Evolutionary conservation across 2,888 invertebrate species (phyloP), one percentile per base, ranked within the genome.

Genomic region (Tholera decimalis): DNA sequence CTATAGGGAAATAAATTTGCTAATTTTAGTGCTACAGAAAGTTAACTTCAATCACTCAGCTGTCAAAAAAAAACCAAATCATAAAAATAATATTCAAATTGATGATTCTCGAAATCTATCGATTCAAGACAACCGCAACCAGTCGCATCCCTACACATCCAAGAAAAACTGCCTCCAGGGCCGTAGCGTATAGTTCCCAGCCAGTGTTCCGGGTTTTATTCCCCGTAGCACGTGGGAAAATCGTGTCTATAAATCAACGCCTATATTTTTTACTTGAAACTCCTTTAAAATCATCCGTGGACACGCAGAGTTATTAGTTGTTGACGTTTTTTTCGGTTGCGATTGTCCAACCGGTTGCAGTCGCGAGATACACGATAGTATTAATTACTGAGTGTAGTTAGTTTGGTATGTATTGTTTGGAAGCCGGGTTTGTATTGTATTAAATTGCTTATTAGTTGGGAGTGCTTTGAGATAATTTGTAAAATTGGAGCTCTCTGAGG

Each of bases 201-300:
- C 66, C 59, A 71, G 88, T 91, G 93, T 94, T 95, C 94, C 95
- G 93, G 93, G 95, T 93, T 91, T 78, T 85, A 83, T 95, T 95
- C 95, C 89, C 72, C 85, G 92, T 93, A 93, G 91, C 92, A 93
- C 93, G 95, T 95, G 95, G 93, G 95, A 95, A 94, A 87, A 90
- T 86, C 88, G 85, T 85, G 88, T 87, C 89, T 86, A 92, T 93
- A 92, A 92, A 93, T 92, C 92, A 91, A 86, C 79, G 79, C 77
- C 81, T 76, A 77, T 78, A 71, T 80, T 86, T 86, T 87, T 88
- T 89, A 87, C 89, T 85, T 53, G 69, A 80, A 60, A 51, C 79
- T 74, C 77, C 82, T 77, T 83, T 79, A 78, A 74, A 77, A 74
- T 68, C 61, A 58, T 73, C 63, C 51, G 64, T 69, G 73, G 78